Evolutionary conservation across 2,888 invertebrate species (phyloP), one percentile per base, ranked within the genome.

Genomic region (Adineta ricciae): DNA sequence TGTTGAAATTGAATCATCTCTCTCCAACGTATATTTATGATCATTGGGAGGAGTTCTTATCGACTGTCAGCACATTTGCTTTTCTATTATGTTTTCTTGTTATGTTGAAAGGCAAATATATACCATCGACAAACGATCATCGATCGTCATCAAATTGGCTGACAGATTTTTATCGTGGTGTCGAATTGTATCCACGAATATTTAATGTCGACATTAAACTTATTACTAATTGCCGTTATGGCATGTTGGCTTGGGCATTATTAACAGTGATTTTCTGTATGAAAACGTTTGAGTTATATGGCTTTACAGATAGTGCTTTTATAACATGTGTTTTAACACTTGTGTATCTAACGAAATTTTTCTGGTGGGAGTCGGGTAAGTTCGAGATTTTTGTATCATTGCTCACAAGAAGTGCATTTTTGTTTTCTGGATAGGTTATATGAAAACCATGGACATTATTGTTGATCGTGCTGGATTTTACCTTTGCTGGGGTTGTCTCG

Each of bases 131-230:
- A 21, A 87, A 88, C 0, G 90, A 91, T 86, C 88, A 87, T 83
- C 90, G 90, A 1, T 88, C 89, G 24, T 88, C 89, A n/a, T 90
- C 90, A 8, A 90, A 90, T 86, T 87, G 89, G 54, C 87, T 92
- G 32, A 92, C 91, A 87, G 92, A 93, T 87, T 92, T 92, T 88
- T 93, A 92, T 89, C 91, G 92, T 88, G 93, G 93, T 3, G 91
- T 92, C 84, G 93, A 93, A 88, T 89, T 92, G 3, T 92, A 93
- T 88, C 92, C 93, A 0, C 88, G 91, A 38, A 87, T 93, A 2
- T 88, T 90, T 84, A 91, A 90, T 19, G 88, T 90, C 82, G 90
- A 90, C 86, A 87, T 90, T n/a, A 90, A 90, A 87, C 36, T 85
- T 32, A 82, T 92, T 87, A 90, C 91, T n/a, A 91, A 91, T 88